Conservation (phyloP, 2,888 invertebrate species). For the Stenodera caucasica region DNA sequence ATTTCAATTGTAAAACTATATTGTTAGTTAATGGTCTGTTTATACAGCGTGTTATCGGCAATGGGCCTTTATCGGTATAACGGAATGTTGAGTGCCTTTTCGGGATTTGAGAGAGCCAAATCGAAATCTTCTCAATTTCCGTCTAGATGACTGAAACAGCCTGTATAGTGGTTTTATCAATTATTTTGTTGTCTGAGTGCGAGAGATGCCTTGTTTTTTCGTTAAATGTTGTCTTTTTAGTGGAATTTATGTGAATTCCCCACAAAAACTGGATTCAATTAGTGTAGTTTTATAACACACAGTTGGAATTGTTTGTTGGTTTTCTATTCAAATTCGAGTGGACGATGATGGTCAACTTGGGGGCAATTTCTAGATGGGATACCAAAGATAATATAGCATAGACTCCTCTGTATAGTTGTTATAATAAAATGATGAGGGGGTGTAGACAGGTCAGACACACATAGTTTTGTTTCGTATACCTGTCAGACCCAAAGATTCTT, state of each 20-base stretch:
- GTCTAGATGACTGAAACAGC: no score
- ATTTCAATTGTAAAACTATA: no score
- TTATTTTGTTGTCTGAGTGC: no score
- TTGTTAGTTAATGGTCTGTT: no score
- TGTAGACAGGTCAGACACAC: slow-evolving; percentile 17
- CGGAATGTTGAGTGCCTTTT: no score
- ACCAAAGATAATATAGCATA: not conserved
- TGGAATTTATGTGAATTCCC: not conserved
- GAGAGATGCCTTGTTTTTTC: no score
- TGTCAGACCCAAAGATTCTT: slow-evolving; percentile 27
- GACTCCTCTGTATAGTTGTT: not conserved
- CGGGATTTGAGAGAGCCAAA: no score
- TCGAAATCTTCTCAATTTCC: no score
- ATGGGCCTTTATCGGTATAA: no score
- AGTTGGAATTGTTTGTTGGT: not conserved
- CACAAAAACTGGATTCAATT: not conserved
- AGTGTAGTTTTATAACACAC: not conserved
- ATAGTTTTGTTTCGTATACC: slow-evolving; percentile 24
- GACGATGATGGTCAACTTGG: slow-evolving; percentile 6
- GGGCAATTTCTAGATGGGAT: slow-evolving; percentile 2
- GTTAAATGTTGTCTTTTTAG: no score
- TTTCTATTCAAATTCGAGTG: slow-evolving; percentile 3
- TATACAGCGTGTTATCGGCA: no score
- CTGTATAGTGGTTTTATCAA: no score
- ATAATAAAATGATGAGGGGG: slow-evolving; percentile 28